A percentile compares a stretch with the other conserved stretches of the same genome.
phyloP scores from a whole-genome alignment of 2,888 invertebrate species.

The Pyralis farinalis region DNA sequence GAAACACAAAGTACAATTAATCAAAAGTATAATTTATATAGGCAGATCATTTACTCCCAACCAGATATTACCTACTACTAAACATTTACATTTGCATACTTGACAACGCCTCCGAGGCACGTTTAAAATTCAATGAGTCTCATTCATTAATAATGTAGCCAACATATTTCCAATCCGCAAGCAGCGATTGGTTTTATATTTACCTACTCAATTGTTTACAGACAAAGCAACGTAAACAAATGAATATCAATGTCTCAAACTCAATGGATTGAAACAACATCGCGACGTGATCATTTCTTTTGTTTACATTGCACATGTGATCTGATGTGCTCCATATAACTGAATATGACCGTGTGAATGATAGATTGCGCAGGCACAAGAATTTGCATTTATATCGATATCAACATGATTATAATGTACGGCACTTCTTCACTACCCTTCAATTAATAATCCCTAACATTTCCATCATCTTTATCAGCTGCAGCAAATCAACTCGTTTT shows the following conservation, averaged over 20 bases:
- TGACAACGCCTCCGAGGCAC: constrained; percentile 8
- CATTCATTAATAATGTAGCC: neutral
- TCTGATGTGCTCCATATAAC: neutral
- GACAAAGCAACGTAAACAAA: constrained; percentile 3
- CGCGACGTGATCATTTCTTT: neutral
- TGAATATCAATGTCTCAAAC: neutral
- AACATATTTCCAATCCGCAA: neutral
- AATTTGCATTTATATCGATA: constrained; percentile 10
- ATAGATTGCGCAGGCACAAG: constrained; percentile 1
- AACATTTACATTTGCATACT: constrained; percentile 11
- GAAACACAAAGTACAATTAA: constrained; percentile 10
- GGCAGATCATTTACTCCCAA: constrained; percentile 2
- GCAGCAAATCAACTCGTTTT: constrained; percentile 1
- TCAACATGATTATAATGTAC: constrained; percentile 6
- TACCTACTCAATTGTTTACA: neutral
- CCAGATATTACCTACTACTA: neutral
- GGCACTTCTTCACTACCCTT: constrained; percentile 1
- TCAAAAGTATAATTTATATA: neutral
- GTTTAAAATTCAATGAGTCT: constrained; percentile 13
- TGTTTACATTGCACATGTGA: constrained; percentile 1
- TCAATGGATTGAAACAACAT: neutral
- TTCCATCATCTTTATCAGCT: constrained; percentile 7
- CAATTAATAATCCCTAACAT: constrained; percentile 4
- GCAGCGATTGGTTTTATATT: neutral
- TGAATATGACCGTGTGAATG: neutral